Evolutionary conservation across 2,888 invertebrate species (phyloP), one percentile per base, ranked within the genome.

Genomic region (Sphinx pinastri): DNA sequence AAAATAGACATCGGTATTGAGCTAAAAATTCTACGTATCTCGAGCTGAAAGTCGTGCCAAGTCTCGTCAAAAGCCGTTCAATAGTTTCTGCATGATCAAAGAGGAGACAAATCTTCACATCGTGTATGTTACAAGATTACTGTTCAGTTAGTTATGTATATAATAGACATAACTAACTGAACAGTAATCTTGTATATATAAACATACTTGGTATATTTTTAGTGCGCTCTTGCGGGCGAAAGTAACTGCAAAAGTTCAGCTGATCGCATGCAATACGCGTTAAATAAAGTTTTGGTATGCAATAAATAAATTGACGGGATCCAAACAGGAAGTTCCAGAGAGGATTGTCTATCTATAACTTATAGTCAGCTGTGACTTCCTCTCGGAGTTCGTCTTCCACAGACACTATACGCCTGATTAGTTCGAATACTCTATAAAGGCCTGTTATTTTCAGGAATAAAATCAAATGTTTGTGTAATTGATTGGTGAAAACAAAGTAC

Each of bases 41-140:
- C 63, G 49, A 49, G 13, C 19, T 49, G 49, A 63, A 49, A 47
- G 47, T 19, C 2, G 63, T 63, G 63, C 63, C 63, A 63, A 63
- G 63, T 63, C 63, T 49, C 63, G 63, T 63, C 63, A 47, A 49
- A 63, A 63, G 47, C 63, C 19, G 16, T 63, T 63, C 49, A 63
- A 47, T 16, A 47, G 47, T 63, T 19, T 63, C 49, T 63, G 13
- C 12, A 63, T 63, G 63, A 63, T 63, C 49, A 49, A 63, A 63
- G 63, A 63, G 19, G 19, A 63, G 47, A 49, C 13, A 49, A 49
- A 63, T 49, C 19, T 63, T 19, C 19, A 63, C 63, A 47, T 47
- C 12, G 49, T 49, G 19, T 12, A 47, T 13, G 7, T 49, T 49
- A 5, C n/a, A 38, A 45, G 12, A 63, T 19, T 19, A 16, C 16